Base-by-base conservation (phyloP, 2,113 vertebrate genomes). In the Podocnemis expansa region DNA sequence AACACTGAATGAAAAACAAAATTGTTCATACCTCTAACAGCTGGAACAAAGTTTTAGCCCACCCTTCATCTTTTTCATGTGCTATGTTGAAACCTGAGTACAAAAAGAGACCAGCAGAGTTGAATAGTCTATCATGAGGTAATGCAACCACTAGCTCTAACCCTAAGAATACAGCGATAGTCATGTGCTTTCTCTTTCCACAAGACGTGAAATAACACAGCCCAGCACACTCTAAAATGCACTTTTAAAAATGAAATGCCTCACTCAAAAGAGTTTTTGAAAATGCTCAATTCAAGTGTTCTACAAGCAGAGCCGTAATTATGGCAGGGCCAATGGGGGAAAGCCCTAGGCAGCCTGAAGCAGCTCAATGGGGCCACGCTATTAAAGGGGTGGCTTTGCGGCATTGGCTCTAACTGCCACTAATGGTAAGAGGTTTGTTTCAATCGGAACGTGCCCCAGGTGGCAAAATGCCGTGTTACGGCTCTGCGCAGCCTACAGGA, bases 111-210 rank as follows among this genome's bases (percentile, higher is more conserved):
- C 95, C 95, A 94, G 84, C 94, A 84, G 91, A 94, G 93, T 96
- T 96, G 88, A 95, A 97, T 95, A 55, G 67, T 92, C 95, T 97
- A 87, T 97, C 96, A 93, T 97, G 97, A 97, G 95, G 97, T 97
- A 97, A 97, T 97, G 95, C 90, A 96, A 84, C 63, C 94, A 25
- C 89, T 52, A 95, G 56, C 80, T 83, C 52, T 0, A 16, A 96
- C 94, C 93, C 49, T 80, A 81, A 89, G 93, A 97, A 3, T 87
- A 97, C 97, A 97, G 97, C 97, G 93, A 97, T 95, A 94, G 90
- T 96, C 96, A 91, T 97, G 95, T 97, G 93, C 84, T 97, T 0
- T 10, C 87, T 97, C 89, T 95, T 97, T 96, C 95, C 93, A 91
- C 83, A 93, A 91, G 93, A 93, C 88, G 27, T 91, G 82, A 96